Evolutionary conservation across 2,113 vertebrate species (phyloP).

Genomic region (Pitta sordida): DNA sequence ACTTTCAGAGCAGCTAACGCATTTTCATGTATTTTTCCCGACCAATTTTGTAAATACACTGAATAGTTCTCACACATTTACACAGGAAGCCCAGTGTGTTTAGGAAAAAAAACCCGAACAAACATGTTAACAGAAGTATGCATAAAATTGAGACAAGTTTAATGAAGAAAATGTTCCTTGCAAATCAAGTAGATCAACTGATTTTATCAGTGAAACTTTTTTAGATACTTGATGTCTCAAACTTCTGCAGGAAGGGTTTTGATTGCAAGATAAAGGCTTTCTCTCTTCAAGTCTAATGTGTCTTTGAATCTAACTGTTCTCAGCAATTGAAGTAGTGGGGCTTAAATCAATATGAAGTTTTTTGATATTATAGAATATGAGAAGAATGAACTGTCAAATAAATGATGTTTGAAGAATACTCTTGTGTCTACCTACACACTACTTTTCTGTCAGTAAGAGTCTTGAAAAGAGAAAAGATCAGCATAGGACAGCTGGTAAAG

Average conservation of each 20-base stretch:
- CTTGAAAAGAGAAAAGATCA: not conserved
- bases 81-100: not conserved
- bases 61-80: not conserved
- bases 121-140: not conserved
- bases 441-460: not conserved
- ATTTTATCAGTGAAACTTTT: not conserved
- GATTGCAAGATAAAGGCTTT: not conserved
- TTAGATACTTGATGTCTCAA: not conserved
- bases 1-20: not conserved
- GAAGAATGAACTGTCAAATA: not conserved
- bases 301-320: not conserved
- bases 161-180: not conserved
- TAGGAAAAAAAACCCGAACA: not conserved
- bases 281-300: not conserved
- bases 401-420: slow-evolving; percentile 27
- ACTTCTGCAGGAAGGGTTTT: not conserved
- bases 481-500: slow-evolving; percentile 1
- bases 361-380: not conserved
- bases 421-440: not conserved
- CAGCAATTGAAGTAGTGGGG: not conserved
- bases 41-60: not conserved
- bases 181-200: not conserved
- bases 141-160: not conserved
- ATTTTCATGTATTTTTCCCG: not conserved
- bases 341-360: not conserved